A percentile compares a stretch with the other conserved stretches of the same genome.
Evolutionary conservation across 2,113 vertebrate species (phyloP).

Genomic region (Heliornis fulica): DNA sequence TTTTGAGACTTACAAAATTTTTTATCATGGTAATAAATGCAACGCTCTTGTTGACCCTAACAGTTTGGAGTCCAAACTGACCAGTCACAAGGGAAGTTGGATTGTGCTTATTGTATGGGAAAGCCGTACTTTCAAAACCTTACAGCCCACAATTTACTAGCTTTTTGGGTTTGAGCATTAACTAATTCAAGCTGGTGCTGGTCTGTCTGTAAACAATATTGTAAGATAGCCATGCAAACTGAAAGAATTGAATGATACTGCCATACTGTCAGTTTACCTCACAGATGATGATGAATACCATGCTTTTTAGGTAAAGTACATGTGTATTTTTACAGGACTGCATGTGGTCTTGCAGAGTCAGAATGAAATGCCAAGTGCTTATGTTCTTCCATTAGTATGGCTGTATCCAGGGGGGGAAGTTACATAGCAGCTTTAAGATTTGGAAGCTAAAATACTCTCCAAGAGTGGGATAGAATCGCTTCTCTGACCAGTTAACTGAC

Average conservation of each 20-base stretch:
- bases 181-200: not conserved
- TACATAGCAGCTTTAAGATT: not conserved
- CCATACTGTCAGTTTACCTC: not conserved
- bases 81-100: not conserved
- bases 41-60: not conserved
- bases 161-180: not conserved
- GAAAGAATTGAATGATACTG: no score
- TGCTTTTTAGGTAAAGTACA: not conserved
- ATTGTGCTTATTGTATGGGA: not conserved
- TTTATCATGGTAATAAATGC: not conserved
- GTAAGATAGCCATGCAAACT: no score
- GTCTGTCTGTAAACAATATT: not conserved
- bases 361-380: not conserved
- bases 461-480: not conserved
- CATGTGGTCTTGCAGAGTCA: not conserved
- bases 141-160: not conserved
- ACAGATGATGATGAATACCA: not conserved
- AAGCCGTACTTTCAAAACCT: not conserved
- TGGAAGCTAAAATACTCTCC: not conserved
- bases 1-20: not conserved
- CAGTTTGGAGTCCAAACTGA: not conserved
- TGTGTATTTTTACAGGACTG: not conserved
- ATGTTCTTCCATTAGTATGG: not conserved
- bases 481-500: not conserved
- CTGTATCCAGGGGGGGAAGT: not conserved